Evolutionary conservation across 2,797 vertebrate genomes (phyloP), one percentile per base, ranked within the genome.

Genomic region (Phataginus tricuspis): DNA sequence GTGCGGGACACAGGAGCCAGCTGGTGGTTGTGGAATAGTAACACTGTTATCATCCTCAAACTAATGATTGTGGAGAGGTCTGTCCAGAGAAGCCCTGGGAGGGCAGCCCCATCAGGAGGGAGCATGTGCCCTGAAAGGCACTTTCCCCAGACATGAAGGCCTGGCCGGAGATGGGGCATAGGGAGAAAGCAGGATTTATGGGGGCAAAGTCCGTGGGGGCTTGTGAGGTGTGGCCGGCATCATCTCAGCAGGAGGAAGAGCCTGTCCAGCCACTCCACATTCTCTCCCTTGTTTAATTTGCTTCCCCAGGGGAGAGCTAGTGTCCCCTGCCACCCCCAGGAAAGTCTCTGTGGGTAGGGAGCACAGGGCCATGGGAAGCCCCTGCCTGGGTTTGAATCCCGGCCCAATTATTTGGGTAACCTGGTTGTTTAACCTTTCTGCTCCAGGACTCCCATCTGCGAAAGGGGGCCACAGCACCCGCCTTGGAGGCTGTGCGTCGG

Each of bases 11-110:
- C 25, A 11, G 61, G 72, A 25, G 7, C 49, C 18, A 0, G 21
- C 31, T 4, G 39, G 16, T 3, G 12, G 55, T 18, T 39, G 23
- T 37, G 31, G 9, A 25, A 10, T 10, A 4, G 11, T 7, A 8
- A 51, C 19, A 1, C 29, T 4, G 2, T 29, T 45, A 16, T 10
- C 2, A 0, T 27, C 5, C 4, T 45, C 12, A 51, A 7, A 7
- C 5, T 19, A 23, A 37, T 2, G 23, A 12, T 42, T 2, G 23
- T 31, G 0, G 23, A 63, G 39, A 45, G 8, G 74, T 66, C 31
- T 7, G 12, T 27, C 11, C 37, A 9, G 78, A 19, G 63, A 31
- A 37, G 49, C 5, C 11, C n/a, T 5, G 1, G 10, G 34, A 25
- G 23, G 55, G 31, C 1, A 11, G 53, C 8, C 25, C 39, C 39